Evolutionary conservation across 2,797 vertebrate species (phyloP).

Genomic region (Lerista edwardsae): DNA sequence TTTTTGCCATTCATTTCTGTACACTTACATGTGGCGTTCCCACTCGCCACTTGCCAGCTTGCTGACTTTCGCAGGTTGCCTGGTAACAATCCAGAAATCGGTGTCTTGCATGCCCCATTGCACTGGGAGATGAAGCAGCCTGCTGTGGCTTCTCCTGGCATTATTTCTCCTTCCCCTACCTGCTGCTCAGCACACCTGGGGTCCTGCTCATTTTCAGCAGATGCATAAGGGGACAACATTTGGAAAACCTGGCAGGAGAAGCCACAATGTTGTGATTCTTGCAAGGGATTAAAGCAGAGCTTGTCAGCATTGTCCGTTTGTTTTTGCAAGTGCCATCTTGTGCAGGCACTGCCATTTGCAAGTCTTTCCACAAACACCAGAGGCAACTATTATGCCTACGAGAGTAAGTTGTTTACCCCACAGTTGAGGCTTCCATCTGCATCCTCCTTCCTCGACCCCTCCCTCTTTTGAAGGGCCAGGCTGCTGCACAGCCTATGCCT

Average conservation of each 20-base stretch:
- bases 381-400: too few relatives aligned
- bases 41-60: not conserved
- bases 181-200: not conserved
- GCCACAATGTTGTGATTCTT: not conserved
- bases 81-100: not conserved
- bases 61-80: not conserved
- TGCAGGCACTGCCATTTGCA: too few relatives aligned
- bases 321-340: too few relatives aligned
- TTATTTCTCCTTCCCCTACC: not conserved
- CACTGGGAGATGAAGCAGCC: not conserved
- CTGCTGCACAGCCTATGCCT: too few relatives aligned
- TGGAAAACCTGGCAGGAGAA: not conserved
- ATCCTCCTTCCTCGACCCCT: too few relatives aligned
- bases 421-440: too few relatives aligned
- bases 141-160: not conserved
- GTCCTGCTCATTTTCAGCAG: not conserved
- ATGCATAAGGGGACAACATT: not conserved
- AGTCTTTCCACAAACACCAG: too few relatives aligned
- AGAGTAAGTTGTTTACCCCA: too few relatives aligned
- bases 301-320: not conserved
- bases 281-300: not conserved
- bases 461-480: too few relatives aligned
- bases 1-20: slow-evolving; percentile 16
- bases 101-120: not conserved
- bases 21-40: not conserved